A percentile compares a stretch with the other conserved stretches of the same genome.
Evolutionary conservation across 2,113 vertebrate species (phyloP).

Genomic region (Guaruba guarouba): DNA sequence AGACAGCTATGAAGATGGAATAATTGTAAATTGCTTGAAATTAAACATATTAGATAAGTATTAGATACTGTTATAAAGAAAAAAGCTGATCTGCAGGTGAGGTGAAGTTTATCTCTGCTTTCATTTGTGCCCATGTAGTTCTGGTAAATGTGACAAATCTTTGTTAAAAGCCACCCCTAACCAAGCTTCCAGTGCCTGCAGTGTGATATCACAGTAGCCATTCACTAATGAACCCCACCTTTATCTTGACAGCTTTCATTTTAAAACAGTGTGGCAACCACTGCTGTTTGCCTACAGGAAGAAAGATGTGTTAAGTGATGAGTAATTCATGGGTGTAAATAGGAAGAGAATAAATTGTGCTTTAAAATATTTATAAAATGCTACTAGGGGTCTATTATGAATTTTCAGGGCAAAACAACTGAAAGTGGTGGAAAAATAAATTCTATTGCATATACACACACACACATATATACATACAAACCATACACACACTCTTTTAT

Average conservation of each 20-base stretch:
- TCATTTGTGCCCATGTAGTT: neutral
- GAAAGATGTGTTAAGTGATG: neutral
- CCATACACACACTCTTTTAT: neutral
- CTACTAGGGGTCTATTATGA: neutral
- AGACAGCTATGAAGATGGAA: neutral
- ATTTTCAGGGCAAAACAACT: neutral
- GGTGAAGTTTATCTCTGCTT: neutral
- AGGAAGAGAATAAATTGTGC: constrained; percentile 46
- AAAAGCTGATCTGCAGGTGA: neutral
- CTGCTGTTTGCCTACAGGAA: constrained; percentile 16
- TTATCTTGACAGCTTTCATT: constrained; percentile 17
- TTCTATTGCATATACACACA: neutral
- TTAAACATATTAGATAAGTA: neutral
- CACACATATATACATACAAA: neutral
- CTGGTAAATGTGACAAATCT: neutral
- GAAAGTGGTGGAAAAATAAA: neutral
- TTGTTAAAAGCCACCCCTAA: neutral
- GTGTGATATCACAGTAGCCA: neutral
- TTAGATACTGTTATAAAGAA: neutral
- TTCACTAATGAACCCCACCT: constrained; percentile 21
- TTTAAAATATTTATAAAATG: constrained; percentile 70
- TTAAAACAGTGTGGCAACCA: constrained; percentile 2
- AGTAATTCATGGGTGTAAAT: constrained; percentile 20
- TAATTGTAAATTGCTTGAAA: neutral
- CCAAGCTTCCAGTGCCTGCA: neutral